Percentiles rank a stretch among this genome's conserved stretches.
These are phyloP conservation scores for Solenodon paradoxus DNA, from an alignment of 2,113 vertebrate species.

Conservation along the genomic window DNA sequence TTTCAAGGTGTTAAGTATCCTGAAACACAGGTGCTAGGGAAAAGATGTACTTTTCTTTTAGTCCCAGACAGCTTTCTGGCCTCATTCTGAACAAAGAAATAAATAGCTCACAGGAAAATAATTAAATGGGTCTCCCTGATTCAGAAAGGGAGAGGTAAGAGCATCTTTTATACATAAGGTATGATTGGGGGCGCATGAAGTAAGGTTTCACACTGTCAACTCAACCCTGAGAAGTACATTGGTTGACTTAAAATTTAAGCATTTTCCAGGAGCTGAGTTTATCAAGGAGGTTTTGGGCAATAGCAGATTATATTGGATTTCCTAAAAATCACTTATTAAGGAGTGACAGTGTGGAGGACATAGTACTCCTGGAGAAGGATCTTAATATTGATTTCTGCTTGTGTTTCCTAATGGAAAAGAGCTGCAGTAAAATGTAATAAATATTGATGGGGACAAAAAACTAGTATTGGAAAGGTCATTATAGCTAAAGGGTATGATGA, in stretches of 20 bases:
- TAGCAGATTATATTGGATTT: slow-evolving; percentile 35
- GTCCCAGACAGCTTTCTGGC: background rate
- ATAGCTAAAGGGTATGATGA: slow-evolving; percentile 58
- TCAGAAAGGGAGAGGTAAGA: slow-evolving; percentile 43
- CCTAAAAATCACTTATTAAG: slow-evolving; percentile 41
- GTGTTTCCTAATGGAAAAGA: slow-evolving; percentile 77
- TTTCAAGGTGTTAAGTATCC: slow-evolving; percentile 5
- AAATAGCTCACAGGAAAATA: slow-evolving; percentile 23
- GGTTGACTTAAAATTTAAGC: slow-evolving; percentile 40
- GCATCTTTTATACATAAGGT: slow-evolving; percentile 36
- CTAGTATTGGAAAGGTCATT: slow-evolving; percentile 69
- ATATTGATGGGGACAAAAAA: slow-evolving; percentile 69
- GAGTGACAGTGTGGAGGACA: background rate
- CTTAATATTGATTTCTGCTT: slow-evolving; percentile 80
- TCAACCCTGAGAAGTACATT: background rate
- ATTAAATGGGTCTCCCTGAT: background rate
- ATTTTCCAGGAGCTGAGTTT: slow-evolving; percentile 22
- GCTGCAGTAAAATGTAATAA: slow-evolving; percentile 75
- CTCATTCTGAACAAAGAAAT: slow-evolving; percentile 6
- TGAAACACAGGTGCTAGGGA: background rate
- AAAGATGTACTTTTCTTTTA: background rate
- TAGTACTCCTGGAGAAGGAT: slow-evolving; percentile 65
- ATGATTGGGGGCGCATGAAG: background rate
- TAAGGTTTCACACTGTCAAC: slow-evolving; percentile 51
- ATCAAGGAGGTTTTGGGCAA: slow-evolving; percentile 23